Base-by-base conservation (phyloP, 1,140 invertebrate genomes). In the Phortica variegata region DNA sequence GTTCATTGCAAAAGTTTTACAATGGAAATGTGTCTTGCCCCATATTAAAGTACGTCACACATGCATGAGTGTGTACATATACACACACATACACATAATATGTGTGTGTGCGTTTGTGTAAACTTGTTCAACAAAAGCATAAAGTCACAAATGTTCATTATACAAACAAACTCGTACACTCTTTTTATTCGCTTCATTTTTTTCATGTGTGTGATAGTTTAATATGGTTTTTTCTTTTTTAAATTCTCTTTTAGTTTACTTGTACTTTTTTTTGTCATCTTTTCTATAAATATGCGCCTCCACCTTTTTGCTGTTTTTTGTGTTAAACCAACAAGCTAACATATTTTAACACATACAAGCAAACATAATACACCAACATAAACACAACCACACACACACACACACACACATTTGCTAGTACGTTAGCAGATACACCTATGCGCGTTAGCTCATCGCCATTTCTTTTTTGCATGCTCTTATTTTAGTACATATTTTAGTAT, bases 291-390 rank as follows among this genome's bases (percentile, higher is more conserved):
- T 68, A 68, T 66, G 63, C 47, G 49, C 63, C 56, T 45, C 60
- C 54, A 66, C 63, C 63, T 60, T 68, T 68, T 63, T 40, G 47
- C 57, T 63, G 54, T 60, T 66, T 68, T 58, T 52, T 53, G 62
- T 60, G 63, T 60, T 68, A 68, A 68, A 63, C 63, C 65, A 68
- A 68, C 63, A 68, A 60, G 65, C 63, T 60, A 63, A 68, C 63
- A 68, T 68, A 68, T 68, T 68, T 68, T 68, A 68, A 63, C 63
- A 66, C 63, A 68, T 62, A 49, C 54, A 57, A 47, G 52, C 49
- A 43, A 49, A 47, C 48, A 10, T 6, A 26, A 10, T 6, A 57
- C 43, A 60, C 45, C 47, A 20, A 37, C 18, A 17, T 21, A 19
- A 19, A 26, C 51, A 31, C 29, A 45, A 20, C 43, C 20, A 56